Conservation (phyloP, 2,888 invertebrate genomes). For the Clusia tigrina region DNA sequence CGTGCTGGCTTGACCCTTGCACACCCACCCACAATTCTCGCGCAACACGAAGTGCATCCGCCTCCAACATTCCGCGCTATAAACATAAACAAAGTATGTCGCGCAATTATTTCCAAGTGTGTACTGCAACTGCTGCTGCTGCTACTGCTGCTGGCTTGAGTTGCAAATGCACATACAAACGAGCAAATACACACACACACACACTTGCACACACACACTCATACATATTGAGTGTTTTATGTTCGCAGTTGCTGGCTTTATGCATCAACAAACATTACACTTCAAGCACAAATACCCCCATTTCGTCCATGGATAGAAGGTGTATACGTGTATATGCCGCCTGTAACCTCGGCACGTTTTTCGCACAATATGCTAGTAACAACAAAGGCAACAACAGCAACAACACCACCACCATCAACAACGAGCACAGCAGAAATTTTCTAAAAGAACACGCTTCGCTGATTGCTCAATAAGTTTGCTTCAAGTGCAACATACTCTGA, state of each 20-base stretch:
- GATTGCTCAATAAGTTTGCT: slow-evolving; percentile 21
- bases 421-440: not conserved
- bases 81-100: slow-evolving; percentile 59
- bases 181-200: not conserved
- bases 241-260: slow-evolving; percentile 29
- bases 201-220: slow-evolving; percentile 12
- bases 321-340: not conserved
- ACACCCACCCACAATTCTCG: not conserved
- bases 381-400: not conserved
- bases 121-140: too few species aligned
- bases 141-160: too few species aligned
- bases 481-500: not conserved
- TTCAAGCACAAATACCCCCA: slow-evolving; percentile 3
- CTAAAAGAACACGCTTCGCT: not conserved
- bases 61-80: not conserved
- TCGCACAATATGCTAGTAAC: too few species aligned
- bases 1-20: not conserved
- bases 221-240: slow-evolving; percentile 24
- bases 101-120: slow-evolving; percentile 61
- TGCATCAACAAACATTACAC: slow-evolving; percentile 30
- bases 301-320: too few species aligned
- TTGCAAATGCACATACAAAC: not conserved
- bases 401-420: not conserved
- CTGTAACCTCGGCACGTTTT: not conserved
- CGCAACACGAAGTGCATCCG: not conserved